Conservation (phyloP, 2,888 invertebrate genomes). For the Euclidia mi region DNA sequence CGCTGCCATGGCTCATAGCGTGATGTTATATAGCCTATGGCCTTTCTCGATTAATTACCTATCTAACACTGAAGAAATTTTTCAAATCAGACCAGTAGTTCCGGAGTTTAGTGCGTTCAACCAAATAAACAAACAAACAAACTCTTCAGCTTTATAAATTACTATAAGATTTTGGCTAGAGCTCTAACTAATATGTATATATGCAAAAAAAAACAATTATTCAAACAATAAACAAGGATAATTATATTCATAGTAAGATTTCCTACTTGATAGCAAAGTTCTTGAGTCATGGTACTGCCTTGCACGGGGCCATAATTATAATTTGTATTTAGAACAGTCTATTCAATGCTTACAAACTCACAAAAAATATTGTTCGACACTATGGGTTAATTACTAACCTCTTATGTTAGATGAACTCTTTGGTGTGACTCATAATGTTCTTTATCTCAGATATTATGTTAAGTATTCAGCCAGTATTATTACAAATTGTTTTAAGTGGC, state of each 20-base stretch:
- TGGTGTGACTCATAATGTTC: slow-evolving; percentile 39
- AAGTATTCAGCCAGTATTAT: slow-evolving; percentile 12
- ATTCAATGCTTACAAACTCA: slow-evolving; percentile 32
- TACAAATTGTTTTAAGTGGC: slow-evolving; percentile 3
- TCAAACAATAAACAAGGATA: neutral
- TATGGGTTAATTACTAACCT: slow-evolving; percentile 37
- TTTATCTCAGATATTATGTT: slow-evolving; percentile 42
- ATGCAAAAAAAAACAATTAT: neutral
- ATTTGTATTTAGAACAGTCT: slow-evolving; percentile 19
- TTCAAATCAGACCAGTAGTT: too few species aligned
- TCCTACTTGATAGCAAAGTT: slow-evolving; percentile 7
- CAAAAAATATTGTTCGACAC: slow-evolving; percentile 42
- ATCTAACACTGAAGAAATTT: too few species aligned
- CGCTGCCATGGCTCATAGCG: too few species aligned
- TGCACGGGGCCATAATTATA: slow-evolving; percentile 28
- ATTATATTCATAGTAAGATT: slow-evolving; percentile 2
- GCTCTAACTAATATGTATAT: too few species aligned
- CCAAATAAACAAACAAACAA: too few species aligned
- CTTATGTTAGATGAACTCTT: slow-evolving; percentile 38
- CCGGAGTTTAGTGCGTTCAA: too few species aligned
- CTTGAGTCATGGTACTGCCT: slow-evolving; percentile 24
- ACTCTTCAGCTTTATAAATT: too few species aligned
- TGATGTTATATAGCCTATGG: too few species aligned
- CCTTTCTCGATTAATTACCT: too few species aligned
- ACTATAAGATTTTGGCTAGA: too few species aligned